A percentile compares a stretch with the other conserved stretches of the same genome.
phyloP scores from a whole-genome alignment of 2,797 vertebrate genomes.

The Dendrocincla tyrannina region DNA sequence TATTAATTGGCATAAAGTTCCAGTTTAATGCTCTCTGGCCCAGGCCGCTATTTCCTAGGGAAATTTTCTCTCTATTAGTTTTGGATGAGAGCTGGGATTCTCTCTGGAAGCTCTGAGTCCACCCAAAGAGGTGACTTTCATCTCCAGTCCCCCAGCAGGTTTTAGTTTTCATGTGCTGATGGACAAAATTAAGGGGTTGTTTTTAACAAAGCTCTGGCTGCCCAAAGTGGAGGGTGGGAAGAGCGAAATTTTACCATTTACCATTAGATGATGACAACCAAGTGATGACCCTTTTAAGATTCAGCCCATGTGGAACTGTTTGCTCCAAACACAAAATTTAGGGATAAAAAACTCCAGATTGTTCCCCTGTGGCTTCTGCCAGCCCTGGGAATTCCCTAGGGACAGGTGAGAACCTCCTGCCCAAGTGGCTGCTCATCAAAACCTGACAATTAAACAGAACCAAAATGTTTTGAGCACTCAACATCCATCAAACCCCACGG shows the following conservation, averaged over 20 bases:
- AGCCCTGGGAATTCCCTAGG: not conserved
- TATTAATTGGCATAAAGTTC: not conserved
- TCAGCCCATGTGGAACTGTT: not conserved
- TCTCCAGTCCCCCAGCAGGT: not conserved
- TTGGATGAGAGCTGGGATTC: not conserved
- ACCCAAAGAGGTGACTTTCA: constrained; percentile 29
- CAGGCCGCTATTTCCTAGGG: not conserved
- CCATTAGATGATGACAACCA: not conserved
- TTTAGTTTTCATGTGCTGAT: not conserved
- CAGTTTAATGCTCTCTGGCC: constrained; percentile 10
- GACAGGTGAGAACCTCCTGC: not conserved
- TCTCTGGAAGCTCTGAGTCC: not conserved
- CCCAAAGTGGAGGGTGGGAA: not conserved
- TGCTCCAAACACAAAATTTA: not conserved
- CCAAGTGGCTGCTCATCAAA: not conserved
- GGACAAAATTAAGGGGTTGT: not conserved
- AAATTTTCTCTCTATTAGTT: constrained; percentile 28
- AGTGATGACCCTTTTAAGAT: not conserved
- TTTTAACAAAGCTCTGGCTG: not conserved
- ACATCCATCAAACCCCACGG: not conserved
- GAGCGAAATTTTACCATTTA: not conserved
- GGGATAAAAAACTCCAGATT: not conserved
- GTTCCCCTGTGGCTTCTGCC: not conserved
- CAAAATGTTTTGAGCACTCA: not conserved
- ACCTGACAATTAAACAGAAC: not conserved